Evolutionary conservation across 2,888 invertebrate species (phyloP).

Genomic region (Hirtodrosophila cameraria): DNA sequence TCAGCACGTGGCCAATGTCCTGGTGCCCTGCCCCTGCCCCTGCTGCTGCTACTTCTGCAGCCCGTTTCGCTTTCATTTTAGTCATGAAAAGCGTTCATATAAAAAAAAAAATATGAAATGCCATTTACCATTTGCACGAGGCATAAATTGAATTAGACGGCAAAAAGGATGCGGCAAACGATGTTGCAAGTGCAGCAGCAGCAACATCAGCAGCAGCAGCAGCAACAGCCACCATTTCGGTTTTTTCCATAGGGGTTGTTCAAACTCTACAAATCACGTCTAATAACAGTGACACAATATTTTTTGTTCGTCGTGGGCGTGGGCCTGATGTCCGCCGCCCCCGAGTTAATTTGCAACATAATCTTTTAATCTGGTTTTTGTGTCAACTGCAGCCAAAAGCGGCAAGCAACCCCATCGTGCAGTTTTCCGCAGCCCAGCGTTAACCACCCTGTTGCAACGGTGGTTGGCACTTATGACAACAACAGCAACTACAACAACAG

Average conservation of each 20-base stretch:
- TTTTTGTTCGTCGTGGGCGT: background rate
- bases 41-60: background rate
- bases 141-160: constrained; percentile 73
- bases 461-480: constrained; percentile 66
- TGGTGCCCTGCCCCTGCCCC: background rate
- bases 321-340: constrained; percentile 40
- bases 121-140: constrained; percentile 63
- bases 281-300: constrained; percentile 43
- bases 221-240: background rate
- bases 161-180: constrained; percentile 22
- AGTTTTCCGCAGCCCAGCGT: constrained; percentile 12
- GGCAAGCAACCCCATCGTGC: constrained; percentile 40
- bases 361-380: constrained; percentile 80
- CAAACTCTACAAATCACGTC: constrained; percentile 36
- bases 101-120: constrained; percentile 49
- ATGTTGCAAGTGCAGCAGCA: constrained; percentile 63
- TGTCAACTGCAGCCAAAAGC: constrained; percentile 68
- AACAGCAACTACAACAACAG: constrained; percentile 2
- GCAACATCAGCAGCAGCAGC: constrained; percentile 5
- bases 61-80: constrained; percentile 30
- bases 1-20: constrained; percentile 49
- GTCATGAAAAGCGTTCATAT: background rate
- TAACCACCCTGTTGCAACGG: constrained; percentile 17
- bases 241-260: no score
- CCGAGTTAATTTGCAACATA: constrained; percentile 79